These are phyloP conservation scores for Morpho achilles DNA, from an alignment of 2,888 invertebrate genomes.

Conservation along the genomic window DNA sequence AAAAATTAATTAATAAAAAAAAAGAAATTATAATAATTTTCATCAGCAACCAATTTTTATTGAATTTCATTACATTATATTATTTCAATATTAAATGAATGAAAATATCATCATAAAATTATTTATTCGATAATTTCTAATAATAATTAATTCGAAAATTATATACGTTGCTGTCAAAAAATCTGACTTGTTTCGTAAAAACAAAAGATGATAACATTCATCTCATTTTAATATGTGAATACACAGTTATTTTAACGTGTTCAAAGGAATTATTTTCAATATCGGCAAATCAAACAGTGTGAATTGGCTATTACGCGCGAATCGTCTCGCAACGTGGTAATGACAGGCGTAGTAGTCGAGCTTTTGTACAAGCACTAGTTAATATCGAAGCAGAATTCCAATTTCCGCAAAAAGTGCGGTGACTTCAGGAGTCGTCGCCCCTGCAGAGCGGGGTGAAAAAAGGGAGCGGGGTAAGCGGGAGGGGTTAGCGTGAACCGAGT, in stretches of 20 bases:
- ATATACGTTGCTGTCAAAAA: too few relatives aligned
- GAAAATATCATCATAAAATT: too few relatives aligned
- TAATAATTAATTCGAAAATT: too few relatives aligned
- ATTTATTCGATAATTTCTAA: too few relatives aligned
- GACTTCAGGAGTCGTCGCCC: conserved; percentile 52
- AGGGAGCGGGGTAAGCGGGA: conserved; percentile 30
- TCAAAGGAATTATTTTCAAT: conserved; percentile 17
- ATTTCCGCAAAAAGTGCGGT: conserved; percentile 72
- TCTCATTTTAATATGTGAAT: background rate
- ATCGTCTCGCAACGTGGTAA: conserved; percentile 16
- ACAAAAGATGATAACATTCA: too few relatives aligned
- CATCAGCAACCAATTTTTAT: too few relatives aligned
- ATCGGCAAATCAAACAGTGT: conserved; percentile 19
- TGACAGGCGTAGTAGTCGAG: conserved; percentile 27
- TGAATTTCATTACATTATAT: too few relatives aligned
- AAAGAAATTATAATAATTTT: too few relatives aligned
- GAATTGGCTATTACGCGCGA: conserved; percentile 12
- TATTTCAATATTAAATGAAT: too few relatives aligned
- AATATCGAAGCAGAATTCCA: conserved; percentile 55
- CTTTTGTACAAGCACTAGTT: conserved; percentile 32
- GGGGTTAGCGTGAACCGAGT: conserved; percentile 29
- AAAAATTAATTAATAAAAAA: too few relatives aligned
- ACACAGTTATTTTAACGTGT: conserved; percentile 2
- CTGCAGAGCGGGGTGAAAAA: conserved; percentile 44
- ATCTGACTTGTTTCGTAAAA: too few relatives aligned